Conservation (phyloP, 2,888 invertebrate genomes). For the Parthenolecanium corni region DNA sequence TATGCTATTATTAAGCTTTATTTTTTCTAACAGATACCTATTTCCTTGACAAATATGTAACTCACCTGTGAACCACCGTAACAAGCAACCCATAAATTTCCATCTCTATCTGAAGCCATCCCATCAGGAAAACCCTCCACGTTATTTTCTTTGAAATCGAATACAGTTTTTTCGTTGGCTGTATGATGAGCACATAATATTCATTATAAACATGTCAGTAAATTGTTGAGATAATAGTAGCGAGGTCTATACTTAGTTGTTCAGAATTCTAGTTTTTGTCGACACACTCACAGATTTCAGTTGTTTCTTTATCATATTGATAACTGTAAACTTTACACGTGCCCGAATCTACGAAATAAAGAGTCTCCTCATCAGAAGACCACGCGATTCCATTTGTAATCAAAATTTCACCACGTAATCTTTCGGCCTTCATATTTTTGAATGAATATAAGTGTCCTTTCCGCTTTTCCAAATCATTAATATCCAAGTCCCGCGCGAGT, state of each 20-base stretch:
- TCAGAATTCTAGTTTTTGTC: too few species aligned
- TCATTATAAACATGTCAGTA: too few species aligned
- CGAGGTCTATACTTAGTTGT: too few species aligned
- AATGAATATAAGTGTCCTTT: constrained; percentile 5
- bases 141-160: constrained; percentile 43
- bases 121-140: constrained; percentile 42
- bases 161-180: too few species aligned
- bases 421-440: background rate
- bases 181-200: too few species aligned
- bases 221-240: too few species aligned
- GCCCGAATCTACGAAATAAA: constrained; percentile 46
- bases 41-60: too few species aligned
- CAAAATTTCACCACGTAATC: constrained; percentile 40
- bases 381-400: constrained; percentile 71
- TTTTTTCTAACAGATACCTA: too few species aligned
- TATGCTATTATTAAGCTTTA: too few species aligned
- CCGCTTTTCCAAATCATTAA: background rate
- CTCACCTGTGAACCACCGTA: background rate
- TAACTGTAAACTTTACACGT: constrained; percentile 48
- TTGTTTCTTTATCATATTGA: constrained; percentile 48
- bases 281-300: constrained; percentile 13
- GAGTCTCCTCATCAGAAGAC: constrained; percentile 51
- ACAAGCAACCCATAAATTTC: constrained; percentile 43
- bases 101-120: constrained; percentile 44
- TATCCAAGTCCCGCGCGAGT: background rate